Conservation (phyloP, 2,113 vertebrate genomes). For the Prunella fulvescens region DNA sequence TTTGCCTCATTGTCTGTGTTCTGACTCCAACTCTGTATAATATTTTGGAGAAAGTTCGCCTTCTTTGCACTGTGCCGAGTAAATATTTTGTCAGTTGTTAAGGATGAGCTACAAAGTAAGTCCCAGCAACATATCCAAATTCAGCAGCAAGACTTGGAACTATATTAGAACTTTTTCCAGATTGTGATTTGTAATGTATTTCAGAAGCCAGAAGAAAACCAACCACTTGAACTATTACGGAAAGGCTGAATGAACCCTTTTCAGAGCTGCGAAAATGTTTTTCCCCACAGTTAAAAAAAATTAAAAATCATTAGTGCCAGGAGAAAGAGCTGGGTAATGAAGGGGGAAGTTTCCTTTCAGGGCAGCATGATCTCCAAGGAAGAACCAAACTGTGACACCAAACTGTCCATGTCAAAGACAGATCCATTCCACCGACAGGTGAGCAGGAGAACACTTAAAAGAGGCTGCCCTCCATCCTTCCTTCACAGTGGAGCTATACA, state of each 20-base stretch:
- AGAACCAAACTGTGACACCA: background rate
- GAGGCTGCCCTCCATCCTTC: background rate
- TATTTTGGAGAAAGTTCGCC: slow-evolving; percentile 81
- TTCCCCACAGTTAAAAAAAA: background rate
- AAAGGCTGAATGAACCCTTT: slow-evolving; percentile 75
- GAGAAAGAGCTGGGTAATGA: background rate
- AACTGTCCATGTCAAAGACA: background rate
- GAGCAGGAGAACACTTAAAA: background rate
- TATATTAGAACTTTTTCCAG: slow-evolving; percentile 77
- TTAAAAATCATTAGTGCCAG: slow-evolving; percentile 17
- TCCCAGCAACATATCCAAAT: slow-evolving; percentile 75
- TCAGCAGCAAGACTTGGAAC: slow-evolving; percentile 77
- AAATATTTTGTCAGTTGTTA: slow-evolving; percentile 92
- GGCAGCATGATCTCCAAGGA: background rate
- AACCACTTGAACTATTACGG: slow-evolving; percentile 65
- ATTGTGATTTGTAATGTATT: slow-evolving; percentile 73
- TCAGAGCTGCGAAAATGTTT: slow-evolving; percentile 61
- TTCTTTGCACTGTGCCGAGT: slow-evolving; percentile 78
- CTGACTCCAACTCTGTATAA: slow-evolving; percentile 78
- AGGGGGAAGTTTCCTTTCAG: slow-evolving; percentile 5
- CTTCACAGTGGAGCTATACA: background rate
- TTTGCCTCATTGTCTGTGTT: slow-evolving; percentile 81
- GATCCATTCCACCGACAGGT: fast-evolving
- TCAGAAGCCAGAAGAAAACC: slow-evolving; percentile 78
- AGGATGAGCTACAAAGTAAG: slow-evolving; percentile 80